Conservation (phyloP, 1,140 invertebrate species). For the Drosophila sechellia region DNA sequence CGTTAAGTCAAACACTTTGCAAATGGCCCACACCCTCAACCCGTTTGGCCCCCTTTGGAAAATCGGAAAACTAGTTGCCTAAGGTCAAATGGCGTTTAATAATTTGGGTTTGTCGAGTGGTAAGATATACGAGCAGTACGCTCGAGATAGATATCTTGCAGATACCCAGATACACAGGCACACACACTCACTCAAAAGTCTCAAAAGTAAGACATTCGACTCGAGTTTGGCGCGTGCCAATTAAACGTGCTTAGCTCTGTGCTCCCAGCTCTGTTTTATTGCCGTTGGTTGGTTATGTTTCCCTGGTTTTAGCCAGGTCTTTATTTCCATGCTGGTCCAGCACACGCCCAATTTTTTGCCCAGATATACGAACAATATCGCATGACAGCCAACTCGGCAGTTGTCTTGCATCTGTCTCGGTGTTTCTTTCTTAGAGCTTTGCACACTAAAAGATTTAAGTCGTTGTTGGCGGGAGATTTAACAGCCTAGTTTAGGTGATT, state of each 20-base stretch:
- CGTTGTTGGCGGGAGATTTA: conserved; percentile 20
- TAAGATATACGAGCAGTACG: conserved; percentile 27
- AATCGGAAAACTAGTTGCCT: conserved; percentile 51
- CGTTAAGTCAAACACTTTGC: conserved; percentile 72
- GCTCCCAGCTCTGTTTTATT: conserved; percentile 41
- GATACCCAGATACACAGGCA: conserved; percentile 44
- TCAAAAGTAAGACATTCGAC: conserved; percentile 70
- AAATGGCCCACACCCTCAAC: conserved; percentile 51
- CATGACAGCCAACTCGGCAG: conserved; percentile 50
- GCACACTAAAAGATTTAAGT: conserved; percentile 24
- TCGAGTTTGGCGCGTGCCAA: conserved; percentile 74
- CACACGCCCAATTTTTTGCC: conserved; percentile 67
- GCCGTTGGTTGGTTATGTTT: neutral
- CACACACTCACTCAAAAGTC: conserved; percentile 1
- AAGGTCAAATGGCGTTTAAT: conserved; percentile 82
- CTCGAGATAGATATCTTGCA: conserved; percentile 65
- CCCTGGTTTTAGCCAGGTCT: conserved; percentile 29
- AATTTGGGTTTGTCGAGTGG: conserved; percentile 67
- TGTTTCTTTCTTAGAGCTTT: conserved; percentile 4
- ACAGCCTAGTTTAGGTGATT: conserved; percentile 5
- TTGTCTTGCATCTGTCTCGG: conserved; percentile 34
- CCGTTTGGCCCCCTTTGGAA: neutral
- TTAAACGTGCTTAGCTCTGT: conserved; percentile 59
- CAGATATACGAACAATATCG: conserved; percentile 37
- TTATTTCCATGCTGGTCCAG: conserved; percentile 28